Evolutionary conservation across 2,797 vertebrate genomes (phyloP).

Genomic region (Anabas testudineus): DNA sequence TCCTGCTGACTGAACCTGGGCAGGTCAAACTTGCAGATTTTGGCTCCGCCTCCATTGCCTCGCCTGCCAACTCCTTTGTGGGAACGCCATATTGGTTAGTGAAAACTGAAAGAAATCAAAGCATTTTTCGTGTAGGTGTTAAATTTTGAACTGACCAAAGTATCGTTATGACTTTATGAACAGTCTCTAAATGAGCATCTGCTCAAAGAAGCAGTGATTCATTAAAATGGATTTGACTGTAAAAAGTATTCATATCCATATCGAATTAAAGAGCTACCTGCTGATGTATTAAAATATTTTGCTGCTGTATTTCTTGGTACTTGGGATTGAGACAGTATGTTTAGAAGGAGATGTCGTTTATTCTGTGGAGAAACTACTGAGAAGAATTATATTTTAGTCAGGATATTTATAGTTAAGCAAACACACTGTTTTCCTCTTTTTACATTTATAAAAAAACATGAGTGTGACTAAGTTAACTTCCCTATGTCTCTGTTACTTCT

Average conservation of each 20-base stretch:
- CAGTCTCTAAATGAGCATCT: not conserved
- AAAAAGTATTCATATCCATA: slow-evolving; percentile 19
- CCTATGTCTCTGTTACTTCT: not conserved
- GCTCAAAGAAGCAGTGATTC: slow-evolving; percentile 5
- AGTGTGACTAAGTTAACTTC: not conserved
- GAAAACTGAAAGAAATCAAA: not conserved
- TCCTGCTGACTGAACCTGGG: slow-evolving; percentile 97
- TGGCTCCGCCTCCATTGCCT: slow-evolving; percentile 98
- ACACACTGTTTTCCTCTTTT: not conserved
- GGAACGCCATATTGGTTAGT: slow-evolving; percentile 99
- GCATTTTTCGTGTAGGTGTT: not conserved
- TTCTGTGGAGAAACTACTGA: not conserved
- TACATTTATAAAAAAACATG: too few species aligned
- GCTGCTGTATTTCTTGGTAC: slow-evolving; percentile 16
- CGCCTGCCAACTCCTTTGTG: slow-evolving; percentile 99
- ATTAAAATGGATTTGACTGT: slow-evolving; percentile 17
- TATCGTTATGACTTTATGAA: not conserved
- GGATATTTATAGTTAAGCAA: not conserved
- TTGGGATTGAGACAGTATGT: not conserved
- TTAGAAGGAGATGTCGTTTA: not conserved
- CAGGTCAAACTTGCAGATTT: slow-evolving; percentile 99
- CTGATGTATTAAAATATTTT: slow-evolving; percentile 23
- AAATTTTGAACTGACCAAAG: slow-evolving; percentile 1
- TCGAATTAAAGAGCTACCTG: slow-evolving; percentile 5
- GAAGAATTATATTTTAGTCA: slow-evolving; percentile 14